These are phyloP conservation scores for fruit fly (Drosophila melanogaster) DNA, from an alignment of 1,140 invertebrate species.

Conservation along the genomic window Release_6_plus_ISO1_MT NT_033777.3:16861001-16861500, in stretches of 20 bases:
- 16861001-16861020: conserved; percentile 49
- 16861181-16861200: conserved; percentile 15
- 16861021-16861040: conserved; percentile 69
- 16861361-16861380: too few relatives aligned
- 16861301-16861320: conserved; percentile 8
- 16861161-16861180: conserved; percentile 73
- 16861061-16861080: conserved; percentile 80
- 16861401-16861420: too few relatives aligned
- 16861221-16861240: conserved; percentile 66
- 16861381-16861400: too few relatives aligned
- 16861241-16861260: conserved; percentile 69
- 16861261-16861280: conserved; percentile 46
- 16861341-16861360: not conserved
- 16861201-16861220: conserved; percentile 7
- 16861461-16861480: too few relatives aligned
- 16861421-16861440: too few relatives aligned
- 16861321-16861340: conserved; percentile 1
- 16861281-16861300: conserved; percentile 27
- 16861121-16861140: conserved; percentile 67
- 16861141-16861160: conserved; percentile 67
- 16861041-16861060: conserved; percentile 83
- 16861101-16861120: conserved; percentile 13
- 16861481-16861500: not conserved
- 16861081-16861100: conserved; percentile 77
- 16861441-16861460: too few relatives aligned